Evolutionary conservation across 2,888 invertebrate species (phyloP).

Genomic region (Brachyopa scutellaris): DNA sequence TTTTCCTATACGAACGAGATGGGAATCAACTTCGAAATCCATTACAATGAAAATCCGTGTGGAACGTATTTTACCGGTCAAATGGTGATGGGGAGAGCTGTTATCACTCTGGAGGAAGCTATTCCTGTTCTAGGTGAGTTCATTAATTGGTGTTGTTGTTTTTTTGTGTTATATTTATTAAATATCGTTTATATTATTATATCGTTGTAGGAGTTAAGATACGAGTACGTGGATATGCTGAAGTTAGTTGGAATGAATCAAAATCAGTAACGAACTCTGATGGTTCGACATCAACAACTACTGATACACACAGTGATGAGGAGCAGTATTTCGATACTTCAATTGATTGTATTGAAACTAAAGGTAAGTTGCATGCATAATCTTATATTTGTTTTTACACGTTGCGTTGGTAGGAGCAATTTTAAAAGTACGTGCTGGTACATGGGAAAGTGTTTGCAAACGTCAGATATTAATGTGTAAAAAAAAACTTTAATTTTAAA

Average conservation of each 20-base stretch:
- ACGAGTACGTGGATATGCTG: conserved; percentile 36
- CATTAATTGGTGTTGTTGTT: background rate
- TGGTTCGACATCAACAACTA: background rate
- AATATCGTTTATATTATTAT: background rate
- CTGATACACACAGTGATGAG: conserved; percentile 31
- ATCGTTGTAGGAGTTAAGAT: conserved; percentile 30
- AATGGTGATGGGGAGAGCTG: conserved; percentile 73
- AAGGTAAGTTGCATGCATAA: conserved; percentile 19
- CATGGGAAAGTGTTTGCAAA: too few relatives aligned
- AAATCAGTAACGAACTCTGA: conserved; percentile 1
- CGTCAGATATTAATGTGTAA: too few relatives aligned
- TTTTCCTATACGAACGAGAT: conserved; percentile 55
- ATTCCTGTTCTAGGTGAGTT: conserved; percentile 72
- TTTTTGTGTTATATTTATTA: background rate
- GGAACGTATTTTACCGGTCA: conserved; percentile 79
- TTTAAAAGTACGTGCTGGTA: too few relatives aligned
- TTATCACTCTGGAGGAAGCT: conserved; percentile 71
- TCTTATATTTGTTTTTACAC: background rate
- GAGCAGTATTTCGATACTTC: conserved; percentile 43
- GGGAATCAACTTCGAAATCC: conserved; percentile 77
- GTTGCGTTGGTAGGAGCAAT: too few relatives aligned
- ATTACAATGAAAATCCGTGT: conserved; percentile 77
- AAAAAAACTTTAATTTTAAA: too few relatives aligned
- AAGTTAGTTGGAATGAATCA: conserved; percentile 45
- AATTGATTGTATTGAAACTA: conserved; percentile 39